Conservation (phyloP, 2,797 vertebrate genomes). For the Urosaurus nigricauda region DNA sequence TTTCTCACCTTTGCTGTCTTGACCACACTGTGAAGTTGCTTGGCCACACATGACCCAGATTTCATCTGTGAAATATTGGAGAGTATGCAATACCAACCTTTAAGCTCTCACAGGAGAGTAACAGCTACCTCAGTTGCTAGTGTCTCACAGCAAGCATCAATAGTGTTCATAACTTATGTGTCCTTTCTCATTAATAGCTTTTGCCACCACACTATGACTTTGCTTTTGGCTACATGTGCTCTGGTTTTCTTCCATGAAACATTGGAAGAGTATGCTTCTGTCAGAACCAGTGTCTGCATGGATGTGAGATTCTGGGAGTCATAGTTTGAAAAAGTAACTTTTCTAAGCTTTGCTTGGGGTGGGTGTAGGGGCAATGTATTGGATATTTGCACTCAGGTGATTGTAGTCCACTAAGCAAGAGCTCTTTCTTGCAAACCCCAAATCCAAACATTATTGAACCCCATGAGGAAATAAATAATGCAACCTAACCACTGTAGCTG, state of each 20-base stretch:
- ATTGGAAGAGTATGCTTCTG: too few relatives aligned
- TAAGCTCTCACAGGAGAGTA: too few relatives aligned
- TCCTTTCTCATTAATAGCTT: too few relatives aligned
- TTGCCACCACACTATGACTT: too few relatives aligned
- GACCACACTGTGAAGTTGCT: too few relatives aligned
- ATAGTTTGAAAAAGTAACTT: background rate
- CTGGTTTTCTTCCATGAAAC: background rate
- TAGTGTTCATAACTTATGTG: too few relatives aligned
- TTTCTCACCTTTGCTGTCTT: too few relatives aligned
- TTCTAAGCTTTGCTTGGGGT: background rate
- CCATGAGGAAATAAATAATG: constrained; percentile 44
- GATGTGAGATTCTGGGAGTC: background rate
- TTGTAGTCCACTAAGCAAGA: constrained; percentile 22
- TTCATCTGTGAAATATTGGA: background rate
- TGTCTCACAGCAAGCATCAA: too few relatives aligned
- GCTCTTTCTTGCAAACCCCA: constrained; percentile 3
- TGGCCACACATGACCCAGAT: background rate
- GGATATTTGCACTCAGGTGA: constrained; percentile 35
- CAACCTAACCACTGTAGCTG: constrained; percentile 16
- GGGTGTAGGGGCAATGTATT: background rate
- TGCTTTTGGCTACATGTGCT: too few relatives aligned
- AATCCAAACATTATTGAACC: constrained; percentile 40
- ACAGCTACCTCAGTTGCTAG: too few relatives aligned
- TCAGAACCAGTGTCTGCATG: background rate
- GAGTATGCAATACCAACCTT: too few relatives aligned